phyloP scores from a whole-genome alignment of 2,797 vertebrate species.

The Leuciscus waleckii region DNA sequence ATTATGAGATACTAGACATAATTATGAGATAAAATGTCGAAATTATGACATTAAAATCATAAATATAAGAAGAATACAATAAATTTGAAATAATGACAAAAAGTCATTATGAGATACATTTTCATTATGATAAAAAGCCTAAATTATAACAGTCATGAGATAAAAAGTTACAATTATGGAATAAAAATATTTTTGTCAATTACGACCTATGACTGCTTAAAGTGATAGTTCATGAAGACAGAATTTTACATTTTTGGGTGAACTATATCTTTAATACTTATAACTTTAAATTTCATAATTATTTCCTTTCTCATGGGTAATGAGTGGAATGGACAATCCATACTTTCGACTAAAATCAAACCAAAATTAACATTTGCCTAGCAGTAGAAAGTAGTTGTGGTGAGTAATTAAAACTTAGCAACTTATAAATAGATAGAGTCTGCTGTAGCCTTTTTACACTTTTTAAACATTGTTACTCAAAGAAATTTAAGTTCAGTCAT shows the following conservation, averaged over 20 bases:
- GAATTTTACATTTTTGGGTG: no score
- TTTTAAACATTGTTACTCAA: background rate
- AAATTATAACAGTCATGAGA: background rate
- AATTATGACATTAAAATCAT: background rate
- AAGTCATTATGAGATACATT: background rate
- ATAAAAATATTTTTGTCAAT: background rate
- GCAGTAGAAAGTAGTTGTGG: background rate
- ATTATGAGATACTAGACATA: background rate
- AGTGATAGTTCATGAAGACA: no score
- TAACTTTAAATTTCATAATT: background rate
- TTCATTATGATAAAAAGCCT: background rate
- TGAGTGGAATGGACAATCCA: background rate
- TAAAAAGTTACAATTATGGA: background rate
- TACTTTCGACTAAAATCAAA: background rate
- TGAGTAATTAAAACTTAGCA: background rate
- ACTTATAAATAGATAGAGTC: background rate
- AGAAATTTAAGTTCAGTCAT: background rate
- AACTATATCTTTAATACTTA: no score
- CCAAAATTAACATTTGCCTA: background rate
- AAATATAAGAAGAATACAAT: background rate
- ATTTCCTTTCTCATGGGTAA: background rate
- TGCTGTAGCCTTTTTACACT: background rate
- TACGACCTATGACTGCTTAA: background rate
- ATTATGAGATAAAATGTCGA: background rate
- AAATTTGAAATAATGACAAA: background rate